Evolutionary conservation across 2,113 vertebrate genomes (phyloP).

Genomic region (Ursus arctos): DNA sequence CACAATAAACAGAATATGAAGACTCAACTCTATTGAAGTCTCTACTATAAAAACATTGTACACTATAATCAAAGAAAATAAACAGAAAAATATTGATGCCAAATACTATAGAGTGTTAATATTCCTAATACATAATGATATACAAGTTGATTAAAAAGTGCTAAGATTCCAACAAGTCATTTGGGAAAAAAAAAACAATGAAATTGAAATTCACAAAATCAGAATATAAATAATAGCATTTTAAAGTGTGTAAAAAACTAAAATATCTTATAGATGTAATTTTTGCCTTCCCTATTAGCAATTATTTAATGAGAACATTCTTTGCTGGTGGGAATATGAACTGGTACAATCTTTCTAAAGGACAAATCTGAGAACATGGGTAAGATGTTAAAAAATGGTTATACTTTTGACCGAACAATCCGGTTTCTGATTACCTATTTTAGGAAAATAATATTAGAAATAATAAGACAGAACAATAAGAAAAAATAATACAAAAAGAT

Average conservation of each 20-base stretch:
- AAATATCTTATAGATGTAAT: not conserved
- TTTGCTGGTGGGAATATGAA: not conserved
- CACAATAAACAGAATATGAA: not conserved
- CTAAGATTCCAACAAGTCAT: not conserved
- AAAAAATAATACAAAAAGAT: not conserved
- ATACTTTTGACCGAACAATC: not conserved
- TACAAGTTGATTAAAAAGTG: not conserved
- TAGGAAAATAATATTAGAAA: not conserved
- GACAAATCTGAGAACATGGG: not conserved
- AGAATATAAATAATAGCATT: not conserved
- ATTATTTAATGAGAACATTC: not conserved
- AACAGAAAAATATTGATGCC: not conserved
- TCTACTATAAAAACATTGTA: not conserved
- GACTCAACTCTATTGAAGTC: not conserved
- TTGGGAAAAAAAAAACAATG: not conserved
- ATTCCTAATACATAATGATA: not conserved
- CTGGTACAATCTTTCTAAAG: not conserved
- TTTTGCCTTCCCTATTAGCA: not conserved
- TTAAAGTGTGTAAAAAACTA: slow-evolving; percentile 13
- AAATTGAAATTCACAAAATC: not conserved
- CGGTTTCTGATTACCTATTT: not conserved
- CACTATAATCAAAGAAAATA: not conserved
- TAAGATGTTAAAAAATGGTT: not conserved
- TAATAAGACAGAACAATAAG: not conserved
- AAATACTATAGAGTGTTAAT: not conserved